phyloP scores from a whole-genome alignment of 1,140 invertebrate species.

The Drosophila triauraria region DNA sequence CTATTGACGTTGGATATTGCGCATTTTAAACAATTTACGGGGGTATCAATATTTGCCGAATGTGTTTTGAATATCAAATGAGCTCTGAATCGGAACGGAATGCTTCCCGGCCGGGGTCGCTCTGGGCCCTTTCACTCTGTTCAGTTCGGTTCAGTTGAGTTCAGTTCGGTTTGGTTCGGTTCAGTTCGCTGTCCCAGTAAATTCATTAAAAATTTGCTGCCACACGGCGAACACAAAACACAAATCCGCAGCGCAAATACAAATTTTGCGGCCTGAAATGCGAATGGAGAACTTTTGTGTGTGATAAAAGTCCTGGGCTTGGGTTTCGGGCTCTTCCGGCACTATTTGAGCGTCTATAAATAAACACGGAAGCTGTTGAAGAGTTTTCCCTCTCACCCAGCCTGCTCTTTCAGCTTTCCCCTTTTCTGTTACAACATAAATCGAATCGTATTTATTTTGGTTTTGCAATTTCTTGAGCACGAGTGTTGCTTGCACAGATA shows the following conservation, averaged over 20 bases:
- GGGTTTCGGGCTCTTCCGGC: conserved; percentile 38
- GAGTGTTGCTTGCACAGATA: conserved; percentile 76
- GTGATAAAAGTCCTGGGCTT: conserved; percentile 52
- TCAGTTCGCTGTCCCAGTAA: conserved; percentile 50
- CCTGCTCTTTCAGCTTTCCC: conserved; percentile 6
- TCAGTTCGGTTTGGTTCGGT: conserved; percentile 3
- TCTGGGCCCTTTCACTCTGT: conserved; percentile 30
- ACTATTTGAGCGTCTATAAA: conserved; percentile 79
- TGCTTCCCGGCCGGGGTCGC: neutral
- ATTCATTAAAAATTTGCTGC: conserved; percentile 81
- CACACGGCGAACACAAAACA: conserved; percentile 68
- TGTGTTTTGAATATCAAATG: conserved; percentile 84
- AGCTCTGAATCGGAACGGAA: conserved; percentile 32
- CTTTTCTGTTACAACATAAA: conserved; percentile 63
- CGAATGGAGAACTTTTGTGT: conserved; percentile 42
- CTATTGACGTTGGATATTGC: conserved; percentile 57
- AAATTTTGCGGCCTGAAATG: conserved; percentile 74
- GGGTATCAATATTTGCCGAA: conserved; percentile 84
- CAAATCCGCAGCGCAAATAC: conserved; percentile 78
- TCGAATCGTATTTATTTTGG: conserved; percentile 83
- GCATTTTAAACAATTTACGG: conserved; percentile 84
- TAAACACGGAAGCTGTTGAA: conserved; percentile 71
- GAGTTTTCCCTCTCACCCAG: conserved; percentile 18
- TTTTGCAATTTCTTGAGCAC: conserved; percentile 74
- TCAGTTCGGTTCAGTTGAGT: conserved; percentile 10